Conservation (phyloP, 2,888 invertebrate genomes). For the Germaria angustata region DNA sequence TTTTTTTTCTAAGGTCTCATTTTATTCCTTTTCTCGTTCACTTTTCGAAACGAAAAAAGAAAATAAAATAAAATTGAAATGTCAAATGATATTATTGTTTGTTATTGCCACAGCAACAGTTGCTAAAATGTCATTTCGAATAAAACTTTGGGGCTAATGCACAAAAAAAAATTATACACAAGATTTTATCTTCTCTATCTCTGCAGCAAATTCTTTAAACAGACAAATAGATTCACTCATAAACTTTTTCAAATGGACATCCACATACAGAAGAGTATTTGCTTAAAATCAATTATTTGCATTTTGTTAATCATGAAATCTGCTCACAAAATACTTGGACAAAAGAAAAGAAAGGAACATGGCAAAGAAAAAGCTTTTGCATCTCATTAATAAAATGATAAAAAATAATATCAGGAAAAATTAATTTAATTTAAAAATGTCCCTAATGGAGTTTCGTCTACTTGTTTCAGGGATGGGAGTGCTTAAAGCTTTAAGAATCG, state of each 20-base stretch:
- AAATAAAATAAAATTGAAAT: conserved; percentile 2
- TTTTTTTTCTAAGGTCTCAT: not conserved
- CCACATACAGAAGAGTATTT: not conserved
- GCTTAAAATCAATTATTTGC: conserved; percentile 24
- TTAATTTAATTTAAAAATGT: too few relatives aligned
- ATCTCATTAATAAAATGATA: too few relatives aligned
- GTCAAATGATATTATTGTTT: conserved; percentile 23
- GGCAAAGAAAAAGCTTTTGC: too few relatives aligned
- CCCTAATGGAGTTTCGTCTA: too few relatives aligned
- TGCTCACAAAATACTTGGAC: not conserved
- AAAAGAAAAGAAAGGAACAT: not conserved
- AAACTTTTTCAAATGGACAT: too few relatives aligned
- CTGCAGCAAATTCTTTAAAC: not conserved
- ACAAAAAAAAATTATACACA: not conserved
- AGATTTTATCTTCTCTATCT: conserved; percentile 15
- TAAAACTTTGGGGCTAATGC: not conserved
- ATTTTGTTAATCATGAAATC: conserved; percentile 15
- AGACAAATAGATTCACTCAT: not conserved
- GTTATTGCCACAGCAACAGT: conserved; percentile 42
- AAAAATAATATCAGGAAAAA: too few relatives aligned
- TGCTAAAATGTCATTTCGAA: conserved; percentile 14
- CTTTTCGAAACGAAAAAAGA: not conserved
- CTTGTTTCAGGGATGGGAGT: too few relatives aligned
- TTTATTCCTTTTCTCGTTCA: not conserved
- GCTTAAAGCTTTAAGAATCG: too few relatives aligned